These are phyloP conservation scores for Gavialis gangeticus DNA, from an alignment of 2,113 vertebrate genomes.

Conservation along the genomic window DNA sequence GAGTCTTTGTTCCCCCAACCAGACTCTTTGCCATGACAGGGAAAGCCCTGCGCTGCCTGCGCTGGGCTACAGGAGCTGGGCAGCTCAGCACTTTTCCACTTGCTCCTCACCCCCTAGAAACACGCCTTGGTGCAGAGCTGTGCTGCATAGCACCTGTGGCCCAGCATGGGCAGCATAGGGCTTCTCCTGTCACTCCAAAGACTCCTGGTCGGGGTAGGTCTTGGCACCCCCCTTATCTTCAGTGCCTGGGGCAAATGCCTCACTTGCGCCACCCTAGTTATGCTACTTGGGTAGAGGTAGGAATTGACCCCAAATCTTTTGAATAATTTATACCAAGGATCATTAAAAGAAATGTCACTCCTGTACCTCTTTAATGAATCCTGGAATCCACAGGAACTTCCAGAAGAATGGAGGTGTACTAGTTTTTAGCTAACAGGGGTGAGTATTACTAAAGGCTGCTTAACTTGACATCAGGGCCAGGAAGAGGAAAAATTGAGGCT, in stretches of 20 bases:
- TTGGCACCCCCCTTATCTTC: too few relatives aligned
- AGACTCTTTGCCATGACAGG: too few relatives aligned
- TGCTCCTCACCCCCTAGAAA: too few relatives aligned
- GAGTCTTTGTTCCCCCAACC: too few relatives aligned
- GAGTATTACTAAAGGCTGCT: background rate
- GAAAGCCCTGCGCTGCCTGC: too few relatives aligned
- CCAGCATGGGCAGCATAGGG: too few relatives aligned
- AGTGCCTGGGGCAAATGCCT: background rate
- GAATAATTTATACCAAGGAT: background rate
- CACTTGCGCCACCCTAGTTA: rapidly evolving
- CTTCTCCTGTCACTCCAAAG: too few relatives aligned
- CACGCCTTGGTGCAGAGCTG: too few relatives aligned
- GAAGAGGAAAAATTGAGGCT: background rate
- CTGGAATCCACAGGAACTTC: background rate
- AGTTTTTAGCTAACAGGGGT: background rate
- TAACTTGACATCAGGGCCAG: background rate
- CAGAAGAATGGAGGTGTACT: background rate
- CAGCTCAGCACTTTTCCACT: too few relatives aligned
- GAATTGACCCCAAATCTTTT: background rate
- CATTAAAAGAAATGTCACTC: background rate
- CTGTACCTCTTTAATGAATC: background rate
- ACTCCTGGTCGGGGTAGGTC: too few relatives aligned
- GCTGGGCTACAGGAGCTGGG: too few relatives aligned
- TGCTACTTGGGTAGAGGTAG: background rate
- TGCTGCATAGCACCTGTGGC: too few relatives aligned